Evolutionary conservation across 2,888 invertebrate species (phyloP).

Genomic region (Latheticus oryzae): DNA sequence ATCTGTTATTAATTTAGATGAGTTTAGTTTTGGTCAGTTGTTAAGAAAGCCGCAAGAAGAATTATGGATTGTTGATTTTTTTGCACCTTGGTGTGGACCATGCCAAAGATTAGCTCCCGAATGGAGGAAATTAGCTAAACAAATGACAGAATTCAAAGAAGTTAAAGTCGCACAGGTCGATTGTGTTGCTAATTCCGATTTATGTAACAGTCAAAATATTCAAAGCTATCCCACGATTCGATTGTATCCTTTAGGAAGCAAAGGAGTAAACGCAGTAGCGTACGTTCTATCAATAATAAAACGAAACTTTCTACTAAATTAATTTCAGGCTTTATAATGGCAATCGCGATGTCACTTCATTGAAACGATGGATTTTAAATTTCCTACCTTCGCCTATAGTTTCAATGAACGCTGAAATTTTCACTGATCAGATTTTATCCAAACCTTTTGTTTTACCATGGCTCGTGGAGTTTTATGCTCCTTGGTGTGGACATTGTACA

Average conservation of each 20-base stretch:
- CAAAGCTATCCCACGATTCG: conserved; percentile 76
- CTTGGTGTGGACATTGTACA: conserved; percentile 76
- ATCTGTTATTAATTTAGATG: conserved; percentile 69
- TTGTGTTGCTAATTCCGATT: conserved; percentile 70
- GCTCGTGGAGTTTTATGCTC: conserved; percentile 77
- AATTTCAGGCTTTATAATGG: conserved; percentile 70
- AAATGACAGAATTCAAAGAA: conserved; percentile 65
- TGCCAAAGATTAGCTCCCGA: conserved; percentile 77
- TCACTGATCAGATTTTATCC: conserved; percentile 66
- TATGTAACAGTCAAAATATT: conserved; percentile 73
- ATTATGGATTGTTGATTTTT: conserved; percentile 79
- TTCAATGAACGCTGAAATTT: conserved; percentile 64
- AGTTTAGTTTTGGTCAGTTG: conserved; percentile 69
- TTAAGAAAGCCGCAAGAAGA: conserved; percentile 68
- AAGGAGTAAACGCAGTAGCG: conserved; percentile 67
- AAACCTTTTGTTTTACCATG: conserved; percentile 65
- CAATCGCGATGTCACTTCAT: conserved; percentile 71
- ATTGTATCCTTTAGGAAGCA: conserved; percentile 72
- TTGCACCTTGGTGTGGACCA: conserved; percentile 81
- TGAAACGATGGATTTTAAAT: conserved; percentile 73
- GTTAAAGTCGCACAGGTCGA: conserved; percentile 75
- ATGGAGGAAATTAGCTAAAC: conserved; percentile 74
- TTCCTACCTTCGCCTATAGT: conserved; percentile 72
- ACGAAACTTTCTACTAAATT: conserved; percentile 11
- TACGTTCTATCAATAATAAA: conserved; percentile 57